Evolutionary conservation across 1,140 invertebrate genomes (phyloP).

Genomic region (Drosophila saltans): DNA sequence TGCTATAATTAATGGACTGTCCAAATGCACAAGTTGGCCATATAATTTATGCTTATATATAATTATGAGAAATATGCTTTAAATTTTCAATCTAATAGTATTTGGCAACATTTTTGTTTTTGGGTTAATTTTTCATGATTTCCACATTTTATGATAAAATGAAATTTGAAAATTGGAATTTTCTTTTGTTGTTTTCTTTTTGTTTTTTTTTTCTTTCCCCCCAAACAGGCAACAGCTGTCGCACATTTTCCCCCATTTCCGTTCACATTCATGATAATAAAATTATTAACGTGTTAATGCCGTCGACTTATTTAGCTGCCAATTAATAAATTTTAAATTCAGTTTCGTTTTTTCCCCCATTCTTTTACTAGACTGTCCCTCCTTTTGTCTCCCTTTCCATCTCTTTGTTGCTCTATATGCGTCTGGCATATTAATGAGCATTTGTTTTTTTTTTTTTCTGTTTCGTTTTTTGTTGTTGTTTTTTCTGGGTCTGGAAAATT

Average conservation of each 20-base stretch:
- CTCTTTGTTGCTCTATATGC: conserved; percentile 34
- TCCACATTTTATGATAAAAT: conserved; percentile 61
- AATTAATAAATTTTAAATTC: conserved; percentile 80
- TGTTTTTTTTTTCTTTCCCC: conserved; percentile 11
- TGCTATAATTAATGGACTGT: neutral
- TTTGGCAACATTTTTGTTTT: conserved; percentile 59
- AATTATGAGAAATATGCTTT: conserved; percentile 1
- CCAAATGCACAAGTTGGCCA: neutral
- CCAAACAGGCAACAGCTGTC: conserved; percentile 25
- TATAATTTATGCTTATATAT: neutral
- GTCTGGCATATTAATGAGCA: conserved; percentile 79
- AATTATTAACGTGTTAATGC: conserved; percentile 80
- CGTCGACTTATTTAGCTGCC: conserved; percentile 73
- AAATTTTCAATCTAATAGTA: neutral
- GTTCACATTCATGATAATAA: conserved; percentile 55
- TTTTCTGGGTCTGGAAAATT: conserved; percentile 45
- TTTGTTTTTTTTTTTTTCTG: conserved; percentile 55
- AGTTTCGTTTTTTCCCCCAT: conserved; percentile 17
- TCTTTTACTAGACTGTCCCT: neutral
- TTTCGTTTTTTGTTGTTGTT: neutral
- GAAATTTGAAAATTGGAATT: conserved; percentile 51
- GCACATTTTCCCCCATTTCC: neutral
- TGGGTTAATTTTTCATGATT: conserved; percentile 52
- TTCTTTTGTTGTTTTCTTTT: conserved; percentile 27
- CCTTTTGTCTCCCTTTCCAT: neutral